Evolutionary conservation across 2,888 invertebrate species (phyloP).

Genomic region (Branchellion lobata): DNA sequence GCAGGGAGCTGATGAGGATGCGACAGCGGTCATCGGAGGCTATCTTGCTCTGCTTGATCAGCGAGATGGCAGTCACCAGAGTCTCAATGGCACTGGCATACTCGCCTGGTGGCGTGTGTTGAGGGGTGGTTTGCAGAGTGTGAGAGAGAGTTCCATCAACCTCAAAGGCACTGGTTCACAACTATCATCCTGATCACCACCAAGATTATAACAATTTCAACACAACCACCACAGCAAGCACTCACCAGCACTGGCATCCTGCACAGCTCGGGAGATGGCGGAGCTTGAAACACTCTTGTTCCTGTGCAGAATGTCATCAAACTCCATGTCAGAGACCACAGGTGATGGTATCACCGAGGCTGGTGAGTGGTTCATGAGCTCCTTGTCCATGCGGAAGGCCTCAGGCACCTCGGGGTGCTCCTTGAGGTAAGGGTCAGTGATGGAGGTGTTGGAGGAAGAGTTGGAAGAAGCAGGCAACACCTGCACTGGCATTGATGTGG

Average conservation of each 20-base stretch:
- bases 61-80: slow-evolving; percentile 92
- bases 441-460: background rate
- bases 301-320: slow-evolving; percentile 95
- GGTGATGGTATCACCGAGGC: slow-evolving; percentile 51
- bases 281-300: slow-evolving; percentile 96
- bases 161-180: too few species aligned
- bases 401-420: slow-evolving; percentile 21
- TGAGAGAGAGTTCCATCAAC: background rate
- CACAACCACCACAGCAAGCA: slow-evolving; percentile 60
- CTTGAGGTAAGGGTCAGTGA: background rate
- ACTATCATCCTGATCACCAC: too few species aligned
- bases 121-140: too few species aligned
- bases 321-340: slow-evolving; percentile 77
- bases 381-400: slow-evolving; percentile 12
- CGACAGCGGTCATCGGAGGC: slow-evolving; percentile 95
- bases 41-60: slow-evolving; percentile 96
- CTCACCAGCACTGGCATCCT: slow-evolving; percentile 92
- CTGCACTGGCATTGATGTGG: background rate
- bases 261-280: slow-evolving; percentile 93
- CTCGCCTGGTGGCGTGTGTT: slow-evolving; percentile 72
- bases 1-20: slow-evolving; percentile 90
- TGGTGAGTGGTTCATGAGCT: slow-evolving; percentile 53
- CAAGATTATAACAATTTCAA: too few species aligned
- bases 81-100: slow-evolving; percentile 98
- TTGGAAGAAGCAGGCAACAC: background rate